Base-by-base conservation (phyloP, 1,140 invertebrate species). In the Heliothis subflexa region DNA sequence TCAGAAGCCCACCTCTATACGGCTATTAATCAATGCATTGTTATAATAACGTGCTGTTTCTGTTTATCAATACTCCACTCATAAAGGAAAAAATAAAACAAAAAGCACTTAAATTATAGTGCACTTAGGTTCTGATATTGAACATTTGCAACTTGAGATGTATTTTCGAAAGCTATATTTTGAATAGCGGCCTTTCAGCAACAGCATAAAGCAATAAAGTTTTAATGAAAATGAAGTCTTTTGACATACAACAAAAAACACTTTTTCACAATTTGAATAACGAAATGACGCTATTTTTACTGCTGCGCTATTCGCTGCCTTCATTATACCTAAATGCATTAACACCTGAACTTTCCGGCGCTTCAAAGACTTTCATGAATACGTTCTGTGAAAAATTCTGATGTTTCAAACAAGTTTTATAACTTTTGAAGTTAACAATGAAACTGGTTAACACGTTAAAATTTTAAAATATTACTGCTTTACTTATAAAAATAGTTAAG, bases 11-110 rank as follows among this genome's bases (percentile, higher is more conserved):
- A 61, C 59, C 73, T 75, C 59, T 40, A 13, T 57, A 16, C 12
- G 14, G 33, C 14, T 9, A 21, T 64, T 62, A 54, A 25, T 62
- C 59, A 75, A 75, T 75, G 57, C 57, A 64, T 75, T 52, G 59
- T 64, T 62, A 47, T 59, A 75, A 75, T 54, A 75, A 52, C 12
- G 62, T 62, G 45, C 62, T 66, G 13, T 33, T 73, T 40, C 14
- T 75, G 11, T 64, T 64, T 50, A 62, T 13, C 47, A 13, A 52
- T 10, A 16, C 62, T 61, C 16, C 57, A 74, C 57, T 49, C 62
- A 61, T 18, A 12, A 12, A 57, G 13, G 18, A 47, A 74, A 73
- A 74, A 61, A 61, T 25, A 61, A 13, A 57, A 72, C 12, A 47
- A 16, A 1, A 66, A 64, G 47, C 33, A 40, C 5, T 25, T 64